Percentiles rank a stretch among this genome's conserved stretches.
phyloP scores from a whole-genome alignment of 2,888 invertebrate genomes.

The Polyommatus iphigenia region DNA sequence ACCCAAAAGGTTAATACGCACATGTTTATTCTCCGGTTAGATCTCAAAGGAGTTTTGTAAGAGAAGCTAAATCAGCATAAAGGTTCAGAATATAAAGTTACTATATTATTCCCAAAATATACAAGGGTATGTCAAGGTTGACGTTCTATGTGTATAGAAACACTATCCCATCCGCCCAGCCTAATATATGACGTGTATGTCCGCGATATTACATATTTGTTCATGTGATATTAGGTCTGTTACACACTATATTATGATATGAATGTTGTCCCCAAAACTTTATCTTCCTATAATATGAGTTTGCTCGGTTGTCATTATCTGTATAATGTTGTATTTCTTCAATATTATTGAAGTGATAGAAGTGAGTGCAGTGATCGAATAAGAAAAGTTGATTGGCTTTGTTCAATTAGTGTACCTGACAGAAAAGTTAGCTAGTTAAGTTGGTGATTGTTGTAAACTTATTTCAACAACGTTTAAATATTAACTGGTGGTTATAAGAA shows the following conservation, averaged over 20 bases:
- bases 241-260: not conserved
- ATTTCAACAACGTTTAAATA: too few species aligned
- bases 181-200: constrained; percentile 12
- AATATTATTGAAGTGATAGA: not conserved
- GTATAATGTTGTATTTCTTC: not conserved
- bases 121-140: constrained; percentile 23
- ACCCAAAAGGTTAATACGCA: constrained; percentile 8
- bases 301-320: not conserved
- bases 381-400: not conserved
- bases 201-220: not conserved
- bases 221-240: constrained; percentile 5
- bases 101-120: not conserved
- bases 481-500: too few species aligned
- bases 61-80: constrained; percentile 5
- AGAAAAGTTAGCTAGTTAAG: not conserved
- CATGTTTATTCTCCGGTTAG: not conserved
- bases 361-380: not conserved
- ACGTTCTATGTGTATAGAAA: constrained; percentile 22
- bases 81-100: constrained; percentile 20
- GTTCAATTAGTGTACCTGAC: not conserved
- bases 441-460: too few species aligned
- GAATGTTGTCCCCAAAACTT: not conserved
- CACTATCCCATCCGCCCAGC: constrained; percentile 17
- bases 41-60: constrained; percentile 15
- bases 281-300: not conserved